Base-by-base conservation (phyloP, 2,888 invertebrate species). In the Gastrophysa polygoni region DNA sequence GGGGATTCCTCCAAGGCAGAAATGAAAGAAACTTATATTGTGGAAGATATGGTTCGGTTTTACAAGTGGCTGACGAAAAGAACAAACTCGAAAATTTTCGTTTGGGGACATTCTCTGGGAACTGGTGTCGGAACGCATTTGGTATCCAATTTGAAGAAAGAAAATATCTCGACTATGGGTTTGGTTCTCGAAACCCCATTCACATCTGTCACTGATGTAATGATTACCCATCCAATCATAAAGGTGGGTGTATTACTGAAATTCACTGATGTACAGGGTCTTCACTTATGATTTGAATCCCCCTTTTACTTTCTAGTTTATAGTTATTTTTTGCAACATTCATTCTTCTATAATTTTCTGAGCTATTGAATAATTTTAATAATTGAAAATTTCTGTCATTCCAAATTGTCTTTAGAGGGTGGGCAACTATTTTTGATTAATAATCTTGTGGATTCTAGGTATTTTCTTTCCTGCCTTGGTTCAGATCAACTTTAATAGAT, bases 401-500 rank as follows among this genome's bases (percentile, higher is more conserved):
- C n/a, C n/a, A n/a, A n/a, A n/a, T n/a, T n/a, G n/a, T n/a, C n/a
- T n/a, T n/a, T n/a, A n/a, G n/a, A n/a, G n/a, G n/a, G n/a, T n/a
- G n/a, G n/a, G n/a, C n/a, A n/a, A n/a, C n/a, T n/a, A n/a, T n/a
- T n/a, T n/a, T n/a, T n/a, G n/a, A n/a, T n/a, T n/a, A n/a, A n/a
- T n/a, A n/a, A n/a, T n/a, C n/a, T 24, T 24, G 24, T 24, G 24
- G 4, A 48, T 73, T 71, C 61, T 57, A 94, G 91, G 82, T 93
- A 7, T 94, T 91, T 69, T 87, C 87, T 0, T 89, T 91, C 84
- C 83, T 96, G 69, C 96, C 96, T 0, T 93, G 93, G 88, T 94
- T 92, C 80, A 88, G 92, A 54, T 83, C 84, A 66, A 85, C 91
- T 11, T 90, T 96, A 77, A 85, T 93, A 1, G 83, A 88, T 7